Percentiles rank a stretch among this genome's conserved stretches.
Conservation (phyloP, 2,113 vertebrate genomes). For the Eidolon helvum region DNA sequence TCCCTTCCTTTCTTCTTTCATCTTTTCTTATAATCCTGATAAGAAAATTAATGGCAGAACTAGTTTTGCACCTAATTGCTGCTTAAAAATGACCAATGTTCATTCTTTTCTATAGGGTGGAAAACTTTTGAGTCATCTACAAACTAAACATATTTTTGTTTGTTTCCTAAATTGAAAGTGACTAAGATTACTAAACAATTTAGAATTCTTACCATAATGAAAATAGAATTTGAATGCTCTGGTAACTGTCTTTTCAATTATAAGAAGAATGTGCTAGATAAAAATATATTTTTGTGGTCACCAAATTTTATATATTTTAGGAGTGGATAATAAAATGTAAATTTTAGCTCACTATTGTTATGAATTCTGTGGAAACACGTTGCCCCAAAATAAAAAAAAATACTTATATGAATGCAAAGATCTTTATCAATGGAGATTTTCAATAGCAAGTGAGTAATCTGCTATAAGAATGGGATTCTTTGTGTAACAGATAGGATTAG, state of each 20-base stretch:
- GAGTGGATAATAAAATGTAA: background rate
- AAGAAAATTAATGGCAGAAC: background rate
- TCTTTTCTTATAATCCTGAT: background rate
- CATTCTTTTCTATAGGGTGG: background rate
- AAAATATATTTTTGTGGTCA: background rate
- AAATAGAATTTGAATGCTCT: background rate
- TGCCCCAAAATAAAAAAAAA: background rate
- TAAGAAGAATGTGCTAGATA: background rate
- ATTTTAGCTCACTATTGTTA: background rate
- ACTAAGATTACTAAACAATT: background rate
- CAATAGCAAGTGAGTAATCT: background rate
- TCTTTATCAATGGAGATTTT: background rate
- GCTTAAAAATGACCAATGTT: background rate
- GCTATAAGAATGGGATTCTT: background rate
- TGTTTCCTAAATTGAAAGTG: background rate
- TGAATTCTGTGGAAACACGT: background rate
- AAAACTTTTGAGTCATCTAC: background rate
- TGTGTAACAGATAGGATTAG: background rate
- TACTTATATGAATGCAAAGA: background rate
- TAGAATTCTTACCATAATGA: background rate
- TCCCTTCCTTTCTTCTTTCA: background rate
- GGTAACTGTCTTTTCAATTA: background rate
- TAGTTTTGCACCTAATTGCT: background rate
- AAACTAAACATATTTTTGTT: background rate
- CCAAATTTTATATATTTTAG: background rate